phyloP scores from a whole-genome alignment of 2,797 vertebrate species.

The Hybognathus amarus region DNA sequence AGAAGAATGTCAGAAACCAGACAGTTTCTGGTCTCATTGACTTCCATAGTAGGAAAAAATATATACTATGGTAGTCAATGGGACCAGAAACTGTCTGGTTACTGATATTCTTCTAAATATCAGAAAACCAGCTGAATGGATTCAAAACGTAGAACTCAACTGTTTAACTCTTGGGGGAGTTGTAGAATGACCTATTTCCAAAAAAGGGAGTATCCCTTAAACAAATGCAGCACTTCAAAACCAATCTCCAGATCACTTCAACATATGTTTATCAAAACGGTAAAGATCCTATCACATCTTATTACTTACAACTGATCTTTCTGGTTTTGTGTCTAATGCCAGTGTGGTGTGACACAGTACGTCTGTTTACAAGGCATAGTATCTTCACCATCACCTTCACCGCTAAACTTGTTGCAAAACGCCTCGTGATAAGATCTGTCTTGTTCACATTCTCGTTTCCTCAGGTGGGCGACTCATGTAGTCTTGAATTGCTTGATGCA shows the following conservation, averaged over 20 bases:
- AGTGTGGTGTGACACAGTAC: background rate
- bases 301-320: background rate
- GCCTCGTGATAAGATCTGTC: background rate
- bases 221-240: background rate
- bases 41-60: too few species aligned
- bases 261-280: background rate
- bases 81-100: too few species aligned
- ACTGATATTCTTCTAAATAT: too few species aligned
- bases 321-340: background rate
- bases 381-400: background rate
- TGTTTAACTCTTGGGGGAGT: too few species aligned
- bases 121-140: too few species aligned
- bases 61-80: too few species aligned
- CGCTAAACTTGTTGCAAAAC: background rate
- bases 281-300: background rate
- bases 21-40: too few species aligned
- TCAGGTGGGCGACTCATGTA: conserved; percentile 84
- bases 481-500: conserved; percentile 87
- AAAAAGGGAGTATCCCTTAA: too few species aligned
- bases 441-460: conserved; percentile 85
- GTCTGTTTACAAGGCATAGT: background rate
- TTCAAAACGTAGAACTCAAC: too few species aligned
- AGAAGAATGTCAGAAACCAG: too few species aligned
- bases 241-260: background rate
- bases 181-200: too few species aligned